Evolutionary conservation across 1,140 invertebrate species (phyloP).

Genomic region (Tenebrio molitor): DNA sequence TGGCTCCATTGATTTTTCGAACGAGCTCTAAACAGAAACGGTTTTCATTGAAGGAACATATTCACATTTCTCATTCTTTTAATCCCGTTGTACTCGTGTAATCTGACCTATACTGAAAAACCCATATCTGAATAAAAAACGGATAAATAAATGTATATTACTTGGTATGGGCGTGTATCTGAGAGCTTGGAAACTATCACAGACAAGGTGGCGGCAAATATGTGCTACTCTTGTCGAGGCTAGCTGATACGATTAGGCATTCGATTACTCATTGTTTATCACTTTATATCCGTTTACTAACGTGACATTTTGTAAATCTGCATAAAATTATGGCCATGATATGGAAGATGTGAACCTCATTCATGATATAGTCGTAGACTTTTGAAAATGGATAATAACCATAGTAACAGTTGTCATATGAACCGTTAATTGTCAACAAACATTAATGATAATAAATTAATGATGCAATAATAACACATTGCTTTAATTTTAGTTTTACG

Average conservation of each 20-base stretch:
- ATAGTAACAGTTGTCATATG: conserved; percentile 21
- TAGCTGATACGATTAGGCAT: neutral
- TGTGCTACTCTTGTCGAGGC: neutral
- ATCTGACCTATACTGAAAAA: no score
- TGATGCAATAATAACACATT: conserved; percentile 14
- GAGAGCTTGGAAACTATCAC: neutral
- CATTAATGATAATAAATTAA: conserved; percentile 11
- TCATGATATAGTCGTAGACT: neutral
- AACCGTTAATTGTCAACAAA: conserved; percentile 17
- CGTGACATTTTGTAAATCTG: no score
- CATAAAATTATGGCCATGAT: neutral
- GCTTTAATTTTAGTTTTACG: conserved; percentile 3
- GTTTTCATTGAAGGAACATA: no score
- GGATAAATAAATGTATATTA: no score
- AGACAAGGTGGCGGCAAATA: neutral
- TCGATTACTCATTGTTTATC: neutral
- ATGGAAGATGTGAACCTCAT: neutral
- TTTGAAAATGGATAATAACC: conserved; percentile 3
- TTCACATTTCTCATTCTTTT: no score
- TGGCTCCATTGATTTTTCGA: no score
- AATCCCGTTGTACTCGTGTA: no score
- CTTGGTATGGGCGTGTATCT: no score
- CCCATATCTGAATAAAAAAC: no score
- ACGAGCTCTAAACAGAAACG: no score
- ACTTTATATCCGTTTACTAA: no score